A percentile compares a stretch with the other conserved stretches of the same genome.
Evolutionary conservation across 2,888 invertebrate species (phyloP).

Genomic region (Drosophila kambysellisi): DNA sequence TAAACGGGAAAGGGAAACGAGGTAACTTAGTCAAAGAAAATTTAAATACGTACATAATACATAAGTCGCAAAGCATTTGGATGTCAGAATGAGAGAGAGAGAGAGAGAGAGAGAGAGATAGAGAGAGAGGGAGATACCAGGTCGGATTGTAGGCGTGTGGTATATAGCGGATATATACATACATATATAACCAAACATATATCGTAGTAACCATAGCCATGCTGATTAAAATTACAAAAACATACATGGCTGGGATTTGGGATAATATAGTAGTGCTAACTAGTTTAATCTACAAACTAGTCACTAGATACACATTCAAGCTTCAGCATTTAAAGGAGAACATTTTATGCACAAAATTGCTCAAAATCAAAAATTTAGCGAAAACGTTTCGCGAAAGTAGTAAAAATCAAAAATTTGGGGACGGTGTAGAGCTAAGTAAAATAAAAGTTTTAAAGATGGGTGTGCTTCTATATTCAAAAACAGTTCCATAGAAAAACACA

Average conservation of each 20-base stretch:
- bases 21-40: slow-evolving; percentile 55
- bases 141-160: slow-evolving; percentile 10
- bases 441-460: slow-evolving; percentile 1
- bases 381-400: slow-evolving; percentile 45
- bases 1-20: slow-evolving; percentile 42
- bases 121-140: slow-evolving; percentile 1
- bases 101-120: slow-evolving; percentile 1
- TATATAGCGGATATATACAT: slow-evolving; percentile 38
- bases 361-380: slow-evolving; percentile 62
- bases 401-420: slow-evolving; percentile 22
- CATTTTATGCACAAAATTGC: slow-evolving; percentile 72
- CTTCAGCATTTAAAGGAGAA: slow-evolving; percentile 49
- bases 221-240: slow-evolving; percentile 41
- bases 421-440: slow-evolving; percentile 30
- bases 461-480: slow-evolving; percentile 24
- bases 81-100: slow-evolving; percentile 7
- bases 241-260: slow-evolving; percentile 53
- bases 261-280: slow-evolving; percentile 50
- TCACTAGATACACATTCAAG: slow-evolving; percentile 40
- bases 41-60: slow-evolving; percentile 80
- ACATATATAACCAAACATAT: slow-evolving; percentile 53
- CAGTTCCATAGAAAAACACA: slow-evolving; percentile 37
- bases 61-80: slow-evolving; percentile 54
- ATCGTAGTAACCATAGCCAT: slow-evolving; percentile 63
- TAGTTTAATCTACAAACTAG: slow-evolving; percentile 41